Conservation (phyloP, 2,888 invertebrate species). For the Lasiommata megera region DNA sequence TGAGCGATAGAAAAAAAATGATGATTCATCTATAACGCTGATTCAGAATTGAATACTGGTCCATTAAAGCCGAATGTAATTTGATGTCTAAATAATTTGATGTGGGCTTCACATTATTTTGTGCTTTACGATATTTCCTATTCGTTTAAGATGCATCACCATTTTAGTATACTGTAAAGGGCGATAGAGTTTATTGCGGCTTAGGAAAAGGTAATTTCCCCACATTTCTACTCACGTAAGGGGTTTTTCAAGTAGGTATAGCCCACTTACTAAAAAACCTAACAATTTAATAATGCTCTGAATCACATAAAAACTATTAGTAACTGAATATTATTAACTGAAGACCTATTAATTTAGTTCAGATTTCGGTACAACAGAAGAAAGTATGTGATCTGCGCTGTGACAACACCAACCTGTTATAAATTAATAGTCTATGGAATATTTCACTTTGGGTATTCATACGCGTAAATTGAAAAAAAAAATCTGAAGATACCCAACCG, state of each 20-base stretch:
- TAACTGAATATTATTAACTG: too few relatives aligned
- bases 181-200: neutral
- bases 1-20: constrained; percentile 8
- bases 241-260: neutral
- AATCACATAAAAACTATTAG: too few relatives aligned
- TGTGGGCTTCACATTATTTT: neutral
- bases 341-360: too few relatives aligned
- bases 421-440: neutral
- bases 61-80: constrained; percentile 1
- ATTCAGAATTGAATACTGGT: constrained; percentile 10
- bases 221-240: neutral
- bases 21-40: constrained; percentile 22
- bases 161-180: neutral
- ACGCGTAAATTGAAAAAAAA: constrained; percentile 1
- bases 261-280: too few relatives aligned
- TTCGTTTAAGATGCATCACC: neutral
- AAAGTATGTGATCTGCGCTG: neutral
- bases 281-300: too few relatives aligned
- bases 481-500: constrained; percentile 11
- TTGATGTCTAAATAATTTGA: constrained; percentile 1
- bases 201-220: neutral
- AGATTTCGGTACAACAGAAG: too few relatives aligned
- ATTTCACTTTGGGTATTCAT: neutral
- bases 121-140: neutral
- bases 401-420: neutral